Evolutionary conservation across 2,797 vertebrate species (phyloP), one percentile per base, ranked within the genome.

Genomic region (Nyctibius grandis): DNA sequence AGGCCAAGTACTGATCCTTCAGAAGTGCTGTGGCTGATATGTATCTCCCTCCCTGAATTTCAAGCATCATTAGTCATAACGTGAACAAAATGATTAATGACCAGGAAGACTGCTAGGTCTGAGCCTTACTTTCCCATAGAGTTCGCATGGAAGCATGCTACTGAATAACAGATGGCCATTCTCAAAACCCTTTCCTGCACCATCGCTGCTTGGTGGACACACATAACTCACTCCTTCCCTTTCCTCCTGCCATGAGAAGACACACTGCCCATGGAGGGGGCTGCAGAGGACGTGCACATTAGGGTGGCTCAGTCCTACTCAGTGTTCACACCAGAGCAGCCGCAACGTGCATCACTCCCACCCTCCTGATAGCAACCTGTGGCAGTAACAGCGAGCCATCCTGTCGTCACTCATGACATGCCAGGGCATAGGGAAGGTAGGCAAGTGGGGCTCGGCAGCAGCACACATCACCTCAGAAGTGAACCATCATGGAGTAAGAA

Each of bases 331-430:
- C n/a, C 42, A 67, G 40, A 70, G 34, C 44, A 63, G 65, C 17
- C 20, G 28, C 57, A 60, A 9, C 0, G 1, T 15, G 40, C 72
- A 44, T 28, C 15, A 33, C 9, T 45, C 36, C 12, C 18, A 45
- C 29, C 3, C 28, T 44, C 40, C 31, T 0, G 0, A 36, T 9
- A 74, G 44, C 1, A 1, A 72, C 0, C 6, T 20, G 42, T 12
- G 67, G 25, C 57, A 36, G 9, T 17, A 33, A 10, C 6, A 51
- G 25, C 4, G 4, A 89, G 60, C 25, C n/a, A 29, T 22, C 33
- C 33, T 56, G 31, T 33, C 21, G 31, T 54, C 53, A 17, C 53
- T 54, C 31, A 9, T 56, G 53, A n/a, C 8, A 14, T 22, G 33
- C 20, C 54, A 34, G 33, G 13, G 33, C 54, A 23, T 8, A 6